Evolutionary conservation across 2,888 invertebrate genomes (phyloP).

Genomic region (Andrena bucephala): DNA sequence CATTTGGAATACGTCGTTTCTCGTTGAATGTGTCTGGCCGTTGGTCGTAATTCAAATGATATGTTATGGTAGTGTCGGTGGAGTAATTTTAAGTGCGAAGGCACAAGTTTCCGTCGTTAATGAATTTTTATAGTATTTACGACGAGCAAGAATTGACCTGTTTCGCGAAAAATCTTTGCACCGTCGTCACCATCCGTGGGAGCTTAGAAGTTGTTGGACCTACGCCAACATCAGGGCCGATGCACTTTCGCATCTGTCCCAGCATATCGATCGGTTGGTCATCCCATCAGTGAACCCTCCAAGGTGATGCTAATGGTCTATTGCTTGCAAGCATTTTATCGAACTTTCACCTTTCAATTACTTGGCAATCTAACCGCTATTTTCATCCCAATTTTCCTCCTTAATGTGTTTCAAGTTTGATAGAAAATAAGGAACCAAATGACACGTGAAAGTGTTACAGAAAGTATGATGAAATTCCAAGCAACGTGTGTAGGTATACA

Average conservation of each 20-base stretch:
- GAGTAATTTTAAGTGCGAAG: neutral
- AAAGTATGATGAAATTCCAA: too few species aligned
- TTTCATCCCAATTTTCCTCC: neutral
- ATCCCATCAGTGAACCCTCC: slow-evolving; percentile 49
- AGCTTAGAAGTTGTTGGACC: slow-evolving; percentile 59
- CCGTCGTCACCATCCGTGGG: slow-evolving; percentile 38
- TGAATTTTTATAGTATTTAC: slow-evolving; percentile 34
- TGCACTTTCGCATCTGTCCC: slow-evolving; percentile 68
- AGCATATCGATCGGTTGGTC: slow-evolving; percentile 67
- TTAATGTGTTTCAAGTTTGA: too few species aligned
- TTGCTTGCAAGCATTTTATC: slow-evolving; percentile 28
- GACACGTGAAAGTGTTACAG: too few species aligned
- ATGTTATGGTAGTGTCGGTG: neutral
- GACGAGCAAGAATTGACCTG: neutral
- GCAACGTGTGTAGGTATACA: too few species aligned
- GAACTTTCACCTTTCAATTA: slow-evolving; percentile 2
- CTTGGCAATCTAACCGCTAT: neutral
- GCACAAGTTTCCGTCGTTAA: neutral
- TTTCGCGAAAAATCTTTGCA: slow-evolving; percentile 36
- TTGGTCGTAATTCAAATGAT: neutral
- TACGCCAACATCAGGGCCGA: slow-evolving; percentile 63
- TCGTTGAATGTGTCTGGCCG: neutral
- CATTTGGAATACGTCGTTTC: neutral
- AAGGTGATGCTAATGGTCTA: slow-evolving; percentile 45
- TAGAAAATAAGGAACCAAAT: too few species aligned